Evolutionary conservation across 2,888 invertebrate genomes (phyloP).

Genomic region (Lumbricus terrestris): DNA sequence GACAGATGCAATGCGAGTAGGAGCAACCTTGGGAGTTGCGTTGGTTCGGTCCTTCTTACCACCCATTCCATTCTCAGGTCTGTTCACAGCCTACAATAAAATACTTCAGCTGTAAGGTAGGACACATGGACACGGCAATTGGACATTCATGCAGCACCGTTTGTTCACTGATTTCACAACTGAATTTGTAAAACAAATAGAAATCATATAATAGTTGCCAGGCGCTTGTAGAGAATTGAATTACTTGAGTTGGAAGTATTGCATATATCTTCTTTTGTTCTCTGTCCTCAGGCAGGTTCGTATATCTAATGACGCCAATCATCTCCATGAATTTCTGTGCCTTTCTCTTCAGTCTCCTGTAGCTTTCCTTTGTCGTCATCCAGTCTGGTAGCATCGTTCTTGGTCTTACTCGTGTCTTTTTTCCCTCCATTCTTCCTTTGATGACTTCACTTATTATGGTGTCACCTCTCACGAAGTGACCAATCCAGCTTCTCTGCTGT

Average conservation of each 20-base stretch:
- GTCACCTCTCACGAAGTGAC: too few relatives aligned
- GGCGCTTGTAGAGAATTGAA: background rate
- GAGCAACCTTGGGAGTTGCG: background rate
- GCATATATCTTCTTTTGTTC: too few relatives aligned
- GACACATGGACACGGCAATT: background rate
- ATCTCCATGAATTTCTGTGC: too few relatives aligned
- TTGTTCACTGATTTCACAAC: background rate
- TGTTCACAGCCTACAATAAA: conserved; percentile 1
- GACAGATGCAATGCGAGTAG: background rate
- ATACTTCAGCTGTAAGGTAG: background rate
- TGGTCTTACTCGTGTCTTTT: too few relatives aligned
- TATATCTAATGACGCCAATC: too few relatives aligned
- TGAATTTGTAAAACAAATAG: background rate
- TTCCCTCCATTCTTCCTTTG: too few relatives aligned
- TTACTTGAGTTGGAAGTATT: background rate
- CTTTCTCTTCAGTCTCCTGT: too few relatives aligned
- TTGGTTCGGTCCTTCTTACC: background rate
- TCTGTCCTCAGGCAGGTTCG: too few relatives aligned
- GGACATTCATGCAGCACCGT: background rate
- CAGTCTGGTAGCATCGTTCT: too few relatives aligned
- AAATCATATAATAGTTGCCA: background rate
- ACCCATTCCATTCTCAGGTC: background rate
- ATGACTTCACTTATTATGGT: too few relatives aligned
- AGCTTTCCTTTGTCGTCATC: too few relatives aligned
- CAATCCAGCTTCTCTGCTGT: too few relatives aligned